Evolutionary conservation across 2,797 vertebrate genomes (phyloP).

Genomic region (Anguilla obscura): DNA sequence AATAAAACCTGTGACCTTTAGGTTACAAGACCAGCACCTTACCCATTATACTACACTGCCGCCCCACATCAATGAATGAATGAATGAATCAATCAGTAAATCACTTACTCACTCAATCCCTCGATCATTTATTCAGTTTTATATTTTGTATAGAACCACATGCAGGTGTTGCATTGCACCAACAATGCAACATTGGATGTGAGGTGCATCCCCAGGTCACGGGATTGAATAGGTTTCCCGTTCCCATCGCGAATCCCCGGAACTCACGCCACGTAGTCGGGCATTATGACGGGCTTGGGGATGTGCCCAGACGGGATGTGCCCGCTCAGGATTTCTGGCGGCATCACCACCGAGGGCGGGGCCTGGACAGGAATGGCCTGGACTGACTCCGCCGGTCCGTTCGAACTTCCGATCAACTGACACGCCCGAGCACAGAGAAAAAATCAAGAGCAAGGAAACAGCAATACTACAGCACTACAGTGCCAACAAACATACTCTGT

Average conservation of each 20-base stretch:
- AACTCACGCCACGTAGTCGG: constrained; percentile 92
- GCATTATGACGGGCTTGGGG: constrained; percentile 92
- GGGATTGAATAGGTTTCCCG: background rate
- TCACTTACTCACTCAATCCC: background rate
- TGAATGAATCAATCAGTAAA: background rate
- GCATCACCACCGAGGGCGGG: constrained; percentile 54
- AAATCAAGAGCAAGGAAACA: background rate
- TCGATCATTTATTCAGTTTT: background rate
- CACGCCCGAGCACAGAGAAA: background rate
- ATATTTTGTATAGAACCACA: background rate
- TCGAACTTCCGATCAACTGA: constrained; percentile 49
- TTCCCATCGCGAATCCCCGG: background rate
- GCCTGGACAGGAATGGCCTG: constrained; percentile 46
- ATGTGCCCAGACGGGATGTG: constrained; percentile 90
- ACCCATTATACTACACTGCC: no score
- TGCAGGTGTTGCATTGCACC: background rate
- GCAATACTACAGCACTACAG: background rate
- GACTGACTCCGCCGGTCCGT: constrained; percentile 49
- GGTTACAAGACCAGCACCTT: no score
- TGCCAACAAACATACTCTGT: background rate
- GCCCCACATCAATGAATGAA: no score
- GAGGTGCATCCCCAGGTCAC: background rate
- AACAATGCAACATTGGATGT: background rate
- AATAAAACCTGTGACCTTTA: no score
- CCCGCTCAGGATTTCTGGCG: constrained; percentile 79